Conservation (phyloP, 2,888 invertebrate genomes). For the Furcula furcula region DNA sequence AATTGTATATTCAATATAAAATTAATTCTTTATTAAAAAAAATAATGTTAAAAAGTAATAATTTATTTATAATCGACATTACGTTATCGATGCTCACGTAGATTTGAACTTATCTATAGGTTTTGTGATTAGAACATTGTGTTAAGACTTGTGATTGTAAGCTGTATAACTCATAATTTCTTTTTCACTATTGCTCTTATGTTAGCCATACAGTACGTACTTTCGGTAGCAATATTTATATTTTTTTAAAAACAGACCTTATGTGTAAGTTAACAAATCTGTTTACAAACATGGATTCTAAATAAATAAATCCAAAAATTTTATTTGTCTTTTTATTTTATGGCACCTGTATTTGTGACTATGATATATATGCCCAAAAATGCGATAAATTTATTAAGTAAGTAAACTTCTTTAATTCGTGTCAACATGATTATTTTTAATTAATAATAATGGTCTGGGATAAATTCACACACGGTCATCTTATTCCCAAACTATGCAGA, state of each 20-base stretch:
- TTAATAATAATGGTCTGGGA: no score
- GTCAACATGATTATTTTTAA: no score
- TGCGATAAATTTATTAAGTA: no score
- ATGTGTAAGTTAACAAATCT: conserved; percentile 76
- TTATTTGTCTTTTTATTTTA: conserved; percentile 22
- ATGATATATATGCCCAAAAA: no score
- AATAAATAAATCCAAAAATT: conserved; percentile 76
- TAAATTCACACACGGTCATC: no score
- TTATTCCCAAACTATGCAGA: no score
- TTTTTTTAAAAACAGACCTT: conserved; percentile 73
- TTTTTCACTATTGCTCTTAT: conserved; percentile 38
- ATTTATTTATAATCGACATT: conserved; percentile 67
- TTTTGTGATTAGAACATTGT: conserved; percentile 41
- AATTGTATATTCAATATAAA: conserved; percentile 72
- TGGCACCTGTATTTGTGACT: no score
- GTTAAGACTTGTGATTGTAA: conserved; percentile 59
- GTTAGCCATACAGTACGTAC: conserved; percentile 62
- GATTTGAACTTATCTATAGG: conserved; percentile 48
- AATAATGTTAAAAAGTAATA: conserved; percentile 57
- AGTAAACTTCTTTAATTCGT: no score
- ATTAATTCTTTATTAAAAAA: conserved; percentile 65
- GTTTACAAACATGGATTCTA: conserved; percentile 77
- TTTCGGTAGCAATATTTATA: conserved; percentile 77
- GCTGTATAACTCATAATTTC: conserved; percentile 51
- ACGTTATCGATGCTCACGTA: conserved; percentile 68